Evolutionary conservation across 2,797 vertebrate species (phyloP).

Genomic region (Acanthis flammea): DNA sequence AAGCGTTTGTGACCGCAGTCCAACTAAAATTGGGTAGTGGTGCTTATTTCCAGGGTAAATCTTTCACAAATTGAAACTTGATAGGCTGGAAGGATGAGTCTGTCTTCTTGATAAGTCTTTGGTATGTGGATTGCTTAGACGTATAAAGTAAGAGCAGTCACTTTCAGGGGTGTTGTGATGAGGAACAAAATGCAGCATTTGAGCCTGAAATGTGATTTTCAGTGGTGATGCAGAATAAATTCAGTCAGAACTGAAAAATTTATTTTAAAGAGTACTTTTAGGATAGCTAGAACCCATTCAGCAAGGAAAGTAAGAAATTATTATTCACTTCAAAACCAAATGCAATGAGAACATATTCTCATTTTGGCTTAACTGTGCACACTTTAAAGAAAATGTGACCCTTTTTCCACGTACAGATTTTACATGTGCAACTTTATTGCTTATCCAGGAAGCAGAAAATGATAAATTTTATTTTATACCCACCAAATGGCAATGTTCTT

Average conservation of each 20-base stretch:
- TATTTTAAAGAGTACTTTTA: background rate
- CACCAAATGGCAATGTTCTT: background rate
- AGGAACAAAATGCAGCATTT: background rate
- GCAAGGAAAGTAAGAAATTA: background rate
- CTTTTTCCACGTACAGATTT: background rate
- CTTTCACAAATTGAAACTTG: background rate
- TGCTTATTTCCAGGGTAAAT: background rate
- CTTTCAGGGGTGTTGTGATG: background rate
- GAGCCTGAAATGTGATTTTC: background rate
- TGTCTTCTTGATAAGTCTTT: background rate
- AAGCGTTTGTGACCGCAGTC: background rate
- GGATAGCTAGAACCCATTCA: background rate
- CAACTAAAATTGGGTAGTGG: background rate
- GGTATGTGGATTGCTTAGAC: background rate
- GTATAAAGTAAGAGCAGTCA: background rate
- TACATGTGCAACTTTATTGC: background rate
- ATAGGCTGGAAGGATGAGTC: background rate
- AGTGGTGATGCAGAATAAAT: background rate
- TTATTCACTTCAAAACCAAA: background rate
- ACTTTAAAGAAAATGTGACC: background rate
- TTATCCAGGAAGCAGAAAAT: background rate
- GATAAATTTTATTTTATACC: background rate
- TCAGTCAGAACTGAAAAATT: background rate
- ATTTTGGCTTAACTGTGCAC: background rate
- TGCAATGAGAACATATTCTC: background rate